Evolutionary conservation across 2,888 invertebrate genomes (phyloP).

Genomic region (Drosophila nigricruria): DNA sequence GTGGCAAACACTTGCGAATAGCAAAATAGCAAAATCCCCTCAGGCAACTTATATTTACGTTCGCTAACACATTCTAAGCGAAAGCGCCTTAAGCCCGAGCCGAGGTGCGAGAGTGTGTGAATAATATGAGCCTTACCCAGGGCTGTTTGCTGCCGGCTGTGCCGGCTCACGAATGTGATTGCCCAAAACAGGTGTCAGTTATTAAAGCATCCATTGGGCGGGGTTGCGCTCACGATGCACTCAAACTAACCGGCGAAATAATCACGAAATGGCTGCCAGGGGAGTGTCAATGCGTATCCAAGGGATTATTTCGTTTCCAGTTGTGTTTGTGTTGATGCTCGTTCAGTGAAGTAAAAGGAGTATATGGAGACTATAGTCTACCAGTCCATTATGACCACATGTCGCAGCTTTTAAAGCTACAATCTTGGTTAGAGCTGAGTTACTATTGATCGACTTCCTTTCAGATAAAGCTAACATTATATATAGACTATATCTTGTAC

Average conservation of each 20-base stretch:
- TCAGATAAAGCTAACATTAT: not conserved
- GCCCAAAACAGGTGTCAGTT: slow-evolving; percentile 61
- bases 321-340: not conserved
- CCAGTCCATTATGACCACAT: not conserved
- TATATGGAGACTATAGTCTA: not conserved
- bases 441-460: not conserved
- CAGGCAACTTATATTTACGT: not conserved
- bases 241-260: slow-evolving; percentile 26
- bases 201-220: slow-evolving; percentile 41
- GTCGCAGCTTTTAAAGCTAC: no score
- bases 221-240: not conserved
- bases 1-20: not conserved
- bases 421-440: not conserved
- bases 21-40: not conserved
- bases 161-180: slow-evolving; percentile 40
- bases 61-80: not conserved
- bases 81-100: not conserved
- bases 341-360: not conserved
- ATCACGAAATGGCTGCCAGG: slow-evolving; percentile 40
- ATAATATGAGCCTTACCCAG: slow-evolving; percentile 2
- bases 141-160: not conserved
- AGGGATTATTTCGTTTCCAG: slow-evolving; percentile 21
- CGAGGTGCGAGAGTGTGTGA: slow-evolving; percentile 8
- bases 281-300: slow-evolving; percentile 24
- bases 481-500: not conserved